Percentiles rank a stretch among this genome's conserved stretches.
These are phyloP conservation scores for Petaurus breviceps DNA, from an alignment of 2,113 vertebrate genomes.

Conservation along the genomic window DNA sequence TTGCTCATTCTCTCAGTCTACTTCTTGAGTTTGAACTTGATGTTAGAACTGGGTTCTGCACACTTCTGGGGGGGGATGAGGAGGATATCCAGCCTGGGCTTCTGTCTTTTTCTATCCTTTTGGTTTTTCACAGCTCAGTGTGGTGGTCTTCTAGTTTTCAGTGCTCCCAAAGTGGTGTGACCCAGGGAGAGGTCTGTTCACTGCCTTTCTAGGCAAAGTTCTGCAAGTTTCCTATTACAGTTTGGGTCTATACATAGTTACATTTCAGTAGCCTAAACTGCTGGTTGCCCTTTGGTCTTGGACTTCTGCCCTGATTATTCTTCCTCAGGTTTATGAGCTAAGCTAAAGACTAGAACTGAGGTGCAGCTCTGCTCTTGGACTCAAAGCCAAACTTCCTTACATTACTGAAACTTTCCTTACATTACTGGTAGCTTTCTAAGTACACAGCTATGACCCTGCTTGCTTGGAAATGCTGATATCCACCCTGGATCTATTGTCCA, in stretches of 20 bases:
- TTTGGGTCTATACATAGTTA: not conserved
- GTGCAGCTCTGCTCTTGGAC: no score
- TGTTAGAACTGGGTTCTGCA: not conserved
- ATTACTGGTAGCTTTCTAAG: not conserved
- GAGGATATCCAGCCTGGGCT: not conserved
- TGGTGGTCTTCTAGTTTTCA: not conserved
- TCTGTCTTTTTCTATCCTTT: not conserved
- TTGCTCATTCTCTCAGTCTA: not conserved
- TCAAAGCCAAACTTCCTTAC: no score
- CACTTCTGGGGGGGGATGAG: not conserved
- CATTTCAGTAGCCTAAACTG: not conserved
- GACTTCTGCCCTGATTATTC: not conserved
- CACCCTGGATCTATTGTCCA: not conserved
- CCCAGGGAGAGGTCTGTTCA: not conserved
- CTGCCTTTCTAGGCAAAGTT: not conserved
- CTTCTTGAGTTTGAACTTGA: not conserved
- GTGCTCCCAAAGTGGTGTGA: not conserved
- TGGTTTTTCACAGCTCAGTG: not conserved
- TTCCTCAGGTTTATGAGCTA: not conserved
- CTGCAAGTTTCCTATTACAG: not conserved
- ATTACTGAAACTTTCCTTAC: no score
- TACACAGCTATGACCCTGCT: not conserved
- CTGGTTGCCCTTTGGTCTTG: not conserved
- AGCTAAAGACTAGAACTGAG: no score
- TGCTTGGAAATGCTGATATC: not conserved